Base-by-base conservation (phyloP, 2,113 vertebrate species). In the Chauna torquata region DNA sequence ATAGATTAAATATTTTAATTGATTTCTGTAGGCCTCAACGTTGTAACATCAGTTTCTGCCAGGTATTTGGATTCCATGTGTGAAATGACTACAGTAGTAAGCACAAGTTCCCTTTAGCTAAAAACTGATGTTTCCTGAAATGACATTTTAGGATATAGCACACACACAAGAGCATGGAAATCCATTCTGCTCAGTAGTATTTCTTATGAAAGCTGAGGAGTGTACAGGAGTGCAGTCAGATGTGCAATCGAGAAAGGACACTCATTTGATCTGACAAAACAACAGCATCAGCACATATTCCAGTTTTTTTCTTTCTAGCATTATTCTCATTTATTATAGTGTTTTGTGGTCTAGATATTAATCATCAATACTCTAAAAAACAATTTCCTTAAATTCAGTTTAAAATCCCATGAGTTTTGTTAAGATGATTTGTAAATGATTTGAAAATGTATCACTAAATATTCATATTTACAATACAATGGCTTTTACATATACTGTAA, bases 11-110 rank as follows among this genome's bases (percentile, higher is more conserved):
- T 32, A 20, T 28, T 36, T 32, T 59, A 32, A 40, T 19, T n/a
- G 28, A 27, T 75, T 58, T 61, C 69, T n/a, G 49, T 16, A 77
- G 34, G 28, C 20, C 23, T 91, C 57, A 64, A 11, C 32, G 2
- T 6, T 64, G 3, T 24, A 40, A 5, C 24, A 3, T 36, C 1
- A 0, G 2, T 36, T 23, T 7, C n/a, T 36, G 64, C 12, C 45
- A 4, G 54, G 47, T 42, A 42, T 62, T 78, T 62, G 40, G 36
- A 64, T 72, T 14, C 42, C 16, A 32, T 15, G 34, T 38, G 78
- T 50, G 82, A 70, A 86, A 86, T 23, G 23, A 59, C 30, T 78
- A 9, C 69, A 72, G 66, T 16, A 30, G 82, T 19, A 54, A 64
- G 49, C 50, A 34, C 61, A 64, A 30, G 74, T 27, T 49, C 38